These are phyloP conservation scores for Ptychoptera albimana DNA, from an alignment of 2,888 invertebrate genomes.

Conservation along the genomic window DNA sequence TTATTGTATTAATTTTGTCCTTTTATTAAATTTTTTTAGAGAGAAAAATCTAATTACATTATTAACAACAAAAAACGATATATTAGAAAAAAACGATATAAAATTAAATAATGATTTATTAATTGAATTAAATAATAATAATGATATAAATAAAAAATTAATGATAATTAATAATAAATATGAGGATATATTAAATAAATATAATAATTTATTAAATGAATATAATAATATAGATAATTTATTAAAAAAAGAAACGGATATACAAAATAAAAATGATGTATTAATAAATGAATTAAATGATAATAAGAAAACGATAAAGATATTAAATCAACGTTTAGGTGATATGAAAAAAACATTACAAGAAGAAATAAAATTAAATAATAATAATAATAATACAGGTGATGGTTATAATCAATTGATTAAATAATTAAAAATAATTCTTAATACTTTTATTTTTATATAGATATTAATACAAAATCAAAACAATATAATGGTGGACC, in stretches of 20 bases:
- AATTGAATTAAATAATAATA: constrained; percentile 46
- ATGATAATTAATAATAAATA: too few relatives aligned
- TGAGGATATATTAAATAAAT: too few relatives aligned
- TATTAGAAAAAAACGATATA: constrained; percentile 65
- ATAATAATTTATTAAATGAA: too few relatives aligned
- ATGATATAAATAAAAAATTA: constrained; percentile 35
- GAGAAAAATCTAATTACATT: too few relatives aligned
- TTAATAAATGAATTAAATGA: constrained; percentile 41
- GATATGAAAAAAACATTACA: constrained; percentile 88
- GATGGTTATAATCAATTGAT: constrained; percentile 24
- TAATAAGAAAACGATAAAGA: constrained; percentile 62
- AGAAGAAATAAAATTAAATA: constrained; percentile 46
- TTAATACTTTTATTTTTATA: constrained; percentile 11
- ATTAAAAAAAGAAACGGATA: too few relatives aligned
- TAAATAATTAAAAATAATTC: constrained; percentile 24
- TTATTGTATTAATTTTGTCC: too few relatives aligned
- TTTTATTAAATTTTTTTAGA: too few relatives aligned
- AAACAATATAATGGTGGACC: constrained; percentile 12
- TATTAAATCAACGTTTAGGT: constrained; percentile 69
- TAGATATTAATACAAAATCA: constrained; percentile 8
- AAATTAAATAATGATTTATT: constrained; percentile 50
- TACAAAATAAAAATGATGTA: constrained; percentile 14
- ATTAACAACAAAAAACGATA: constrained; percentile 29
- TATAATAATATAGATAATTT: too few relatives aligned
- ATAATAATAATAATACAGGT: neutral